Conservation (phyloP, 1,140 invertebrate genomes). For the Aphaenogaster rudis region DNA sequence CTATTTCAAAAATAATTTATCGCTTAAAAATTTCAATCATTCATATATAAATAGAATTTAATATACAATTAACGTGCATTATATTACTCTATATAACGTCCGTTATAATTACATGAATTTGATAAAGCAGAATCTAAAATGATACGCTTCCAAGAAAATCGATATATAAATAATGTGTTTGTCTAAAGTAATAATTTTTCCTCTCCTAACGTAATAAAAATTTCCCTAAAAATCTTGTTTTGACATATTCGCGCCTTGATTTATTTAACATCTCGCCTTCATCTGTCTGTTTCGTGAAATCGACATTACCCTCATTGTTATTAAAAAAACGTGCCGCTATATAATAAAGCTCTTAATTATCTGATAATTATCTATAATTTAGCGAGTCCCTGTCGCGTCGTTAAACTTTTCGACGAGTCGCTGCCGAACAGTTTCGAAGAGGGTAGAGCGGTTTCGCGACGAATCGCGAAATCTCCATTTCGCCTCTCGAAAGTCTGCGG, state of each 20-base stretch:
- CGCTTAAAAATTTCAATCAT: not conserved
- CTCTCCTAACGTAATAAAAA: not conserved
- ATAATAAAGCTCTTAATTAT: constrained; percentile 11
- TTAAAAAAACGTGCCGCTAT: not conserved
- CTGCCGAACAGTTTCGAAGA: not conserved
- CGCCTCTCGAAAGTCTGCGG: constrained; percentile 1
- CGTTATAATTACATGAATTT: not conserved
- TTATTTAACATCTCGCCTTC: not conserved
- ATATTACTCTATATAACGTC: not conserved
- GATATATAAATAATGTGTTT: constrained; percentile 9
- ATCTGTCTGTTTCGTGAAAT: not conserved
- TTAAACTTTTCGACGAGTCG: constrained; percentile 3
- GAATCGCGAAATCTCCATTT: not conserved
- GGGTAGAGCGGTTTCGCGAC: constrained; percentile 9
- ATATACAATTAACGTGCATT: not conserved
- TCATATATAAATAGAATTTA: not conserved
- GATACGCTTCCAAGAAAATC: not conserved
- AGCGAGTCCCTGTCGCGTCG: not conserved
- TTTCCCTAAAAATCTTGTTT: not conserved
- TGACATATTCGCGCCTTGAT: not conserved
- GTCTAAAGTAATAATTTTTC: not conserved
- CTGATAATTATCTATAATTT: not conserved
- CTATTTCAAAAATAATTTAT: constrained; percentile 5
- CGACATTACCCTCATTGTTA: not conserved
- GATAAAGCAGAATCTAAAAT: not conserved